phyloP scores from a whole-genome alignment of 2,797 vertebrate species.

The Paratrypauchen microcephalus region DNA sequence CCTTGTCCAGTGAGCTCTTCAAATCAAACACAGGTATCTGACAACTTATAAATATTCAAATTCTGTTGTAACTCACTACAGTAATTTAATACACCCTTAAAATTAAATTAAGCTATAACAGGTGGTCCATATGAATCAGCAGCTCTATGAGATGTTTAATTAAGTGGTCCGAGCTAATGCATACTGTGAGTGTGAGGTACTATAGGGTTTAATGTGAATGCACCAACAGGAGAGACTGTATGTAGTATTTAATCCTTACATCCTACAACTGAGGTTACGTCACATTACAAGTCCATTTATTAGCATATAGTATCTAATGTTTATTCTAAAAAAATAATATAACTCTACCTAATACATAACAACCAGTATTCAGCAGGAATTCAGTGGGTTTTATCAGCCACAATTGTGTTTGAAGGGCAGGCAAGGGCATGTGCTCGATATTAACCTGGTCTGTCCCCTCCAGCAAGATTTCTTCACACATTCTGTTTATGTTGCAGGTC shows the following conservation, averaged over 20 bases:
- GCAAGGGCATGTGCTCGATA: conserved; percentile 44
- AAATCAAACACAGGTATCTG: conserved; percentile 77
- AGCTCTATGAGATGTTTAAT: conserved; percentile 57
- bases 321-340: too few relatives aligned
- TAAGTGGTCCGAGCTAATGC: conserved; percentile 59
- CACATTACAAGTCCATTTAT: not conserved
- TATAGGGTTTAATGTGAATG: conserved; percentile 42
- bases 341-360: not conserved
- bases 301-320: not conserved
- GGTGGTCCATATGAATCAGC: conserved; percentile 37
- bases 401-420: conserved; percentile 59
- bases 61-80: not conserved
- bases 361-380: conserved; percentile 6
- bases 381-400: conserved; percentile 32
- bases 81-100: not conserved
- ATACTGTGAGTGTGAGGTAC: conserved; percentile 39
- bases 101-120: not conserved
- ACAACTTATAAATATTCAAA: not conserved
- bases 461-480: conserved; percentile 46
- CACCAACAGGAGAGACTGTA: conserved; percentile 22
- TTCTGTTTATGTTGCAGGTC: conserved; percentile 75
- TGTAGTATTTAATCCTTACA: conserved; percentile 30
- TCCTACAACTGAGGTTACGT: not conserved
- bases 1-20: conserved; percentile 72
- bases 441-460: conserved; percentile 25